phyloP scores from a whole-genome alignment of 2,797 vertebrate species.

The Prunella strophiata region DNA sequence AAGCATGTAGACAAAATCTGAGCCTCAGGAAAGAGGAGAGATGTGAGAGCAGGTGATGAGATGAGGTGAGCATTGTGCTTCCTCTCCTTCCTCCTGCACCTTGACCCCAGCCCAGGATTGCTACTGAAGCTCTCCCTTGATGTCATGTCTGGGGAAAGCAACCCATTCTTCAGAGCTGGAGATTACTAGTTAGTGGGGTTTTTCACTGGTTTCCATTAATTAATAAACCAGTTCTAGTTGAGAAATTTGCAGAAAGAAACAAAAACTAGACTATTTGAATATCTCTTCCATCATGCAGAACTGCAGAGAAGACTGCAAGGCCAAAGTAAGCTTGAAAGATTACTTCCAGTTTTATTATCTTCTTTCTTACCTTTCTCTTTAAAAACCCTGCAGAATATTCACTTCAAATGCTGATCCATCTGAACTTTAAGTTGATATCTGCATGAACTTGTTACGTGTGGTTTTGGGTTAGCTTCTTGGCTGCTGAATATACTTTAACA shows the following conservation, averaged over 20 bases:
- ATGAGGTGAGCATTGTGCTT: background rate
- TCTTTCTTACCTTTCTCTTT: background rate
- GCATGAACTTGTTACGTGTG: slow-evolving; percentile 29
- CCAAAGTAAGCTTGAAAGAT: background rate
- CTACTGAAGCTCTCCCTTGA: background rate
- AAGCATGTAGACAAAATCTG: background rate
- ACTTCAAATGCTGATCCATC: slow-evolving; percentile 26
- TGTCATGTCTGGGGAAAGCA: background rate
- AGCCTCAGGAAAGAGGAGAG: background rate
- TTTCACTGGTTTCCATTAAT: background rate
- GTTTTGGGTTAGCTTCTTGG: slow-evolving; percentile 14
- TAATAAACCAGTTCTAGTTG: background rate
- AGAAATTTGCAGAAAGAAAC: background rate
- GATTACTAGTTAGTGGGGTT: background rate
- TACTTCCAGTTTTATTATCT: background rate
- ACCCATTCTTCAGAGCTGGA: background rate
- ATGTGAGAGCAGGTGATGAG: background rate
- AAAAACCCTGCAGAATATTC: background rate
- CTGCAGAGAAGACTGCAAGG: background rate
- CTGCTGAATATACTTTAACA: slow-evolving; percentile 1
- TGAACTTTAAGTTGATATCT: slow-evolving; percentile 35
- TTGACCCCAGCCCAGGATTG: background rate
- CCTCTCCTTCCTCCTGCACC: background rate
- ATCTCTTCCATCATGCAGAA: background rate
- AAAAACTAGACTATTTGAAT: background rate